phyloP scores from a whole-genome alignment of 2,113 vertebrate genomes.

The Alosa alosa region DNA sequence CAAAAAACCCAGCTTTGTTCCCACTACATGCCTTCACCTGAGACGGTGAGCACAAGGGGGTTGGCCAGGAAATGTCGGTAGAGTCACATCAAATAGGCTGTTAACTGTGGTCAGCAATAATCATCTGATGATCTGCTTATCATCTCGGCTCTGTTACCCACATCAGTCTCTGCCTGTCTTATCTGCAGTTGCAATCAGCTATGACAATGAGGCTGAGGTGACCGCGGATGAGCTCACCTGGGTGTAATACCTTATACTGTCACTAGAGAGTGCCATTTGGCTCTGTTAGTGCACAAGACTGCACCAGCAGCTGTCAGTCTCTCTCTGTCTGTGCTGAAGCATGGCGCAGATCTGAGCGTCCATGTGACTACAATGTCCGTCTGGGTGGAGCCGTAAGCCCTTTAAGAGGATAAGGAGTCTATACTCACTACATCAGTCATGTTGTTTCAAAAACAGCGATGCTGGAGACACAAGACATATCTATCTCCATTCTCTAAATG shows the following conservation, averaged over 20 bases:
- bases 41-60: not conserved
- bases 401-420: constrained; percentile 12
- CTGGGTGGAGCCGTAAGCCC: constrained; percentile 2
- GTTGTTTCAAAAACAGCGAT: not conserved
- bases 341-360: not conserved
- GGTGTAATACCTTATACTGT: not conserved
- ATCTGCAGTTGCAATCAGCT: not conserved
- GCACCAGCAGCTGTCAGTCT: not conserved
- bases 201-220: not conserved
- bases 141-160: not conserved
- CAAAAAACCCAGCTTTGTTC: not conserved
- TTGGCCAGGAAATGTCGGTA: not conserved
- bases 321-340: not conserved
- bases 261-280: not conserved
- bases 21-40: not conserved
- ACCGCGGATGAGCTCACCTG: not conserved
- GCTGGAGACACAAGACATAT: not conserved
- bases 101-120: not conserved
- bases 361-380: not conserved
- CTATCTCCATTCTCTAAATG: not conserved
- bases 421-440: not conserved
- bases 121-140: constrained; percentile 6
- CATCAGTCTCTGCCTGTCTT: not conserved
- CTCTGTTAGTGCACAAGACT: not conserved
- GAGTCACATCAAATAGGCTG: not conserved